Evolutionary conservation across 2,113 vertebrate genomes (phyloP), one percentile per base, ranked within the genome.

Genomic region (Seriola quinqueradiata): DNA sequence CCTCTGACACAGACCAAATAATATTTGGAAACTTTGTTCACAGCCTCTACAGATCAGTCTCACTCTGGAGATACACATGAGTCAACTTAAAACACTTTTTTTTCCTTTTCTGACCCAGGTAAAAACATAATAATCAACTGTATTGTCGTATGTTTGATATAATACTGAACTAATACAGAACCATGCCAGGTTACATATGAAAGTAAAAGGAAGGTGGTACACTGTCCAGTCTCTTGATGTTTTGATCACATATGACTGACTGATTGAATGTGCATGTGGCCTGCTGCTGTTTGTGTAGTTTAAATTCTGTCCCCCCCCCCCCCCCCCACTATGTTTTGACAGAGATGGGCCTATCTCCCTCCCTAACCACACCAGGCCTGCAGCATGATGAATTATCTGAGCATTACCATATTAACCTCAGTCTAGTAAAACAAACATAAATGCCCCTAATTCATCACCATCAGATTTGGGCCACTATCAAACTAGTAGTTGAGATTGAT

Each of bases 331-430:
- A 32, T 50, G 55, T 71, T 65, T 68, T 42, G 19, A 55, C 78
- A 63, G 34, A 67, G 11, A 44, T 36, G 1, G 42, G 36, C 23
- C n/a, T 48, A 17, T 66, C 10, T 54, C 44, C 46, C 46, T 63
- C 57, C 12, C 8, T 58, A 38, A 78, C 79, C 66, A 59, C 60
- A 86, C 67, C 28, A 85, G 28, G 46, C 67, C 66, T 44, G 14
- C 28, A 54, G 58, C 34, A 52, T 14, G 52, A 77, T 25, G 0
- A 23, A 79, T 81, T 48, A 77, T 72, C n/a, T 32, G 42, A 80
- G 46, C 75, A 72, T 71, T 63, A 58, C 60, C 42, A 69, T 68
- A 68, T 55, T 75, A 70, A 75, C 70, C 64, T 57, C 67, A 59
- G 25, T 70, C 59, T 66, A 40, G 61, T 34, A 12, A 6, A 44